Evolutionary conservation across 2,113 vertebrate genomes (phyloP).

Genomic region (Colinus virginianus): DNA sequence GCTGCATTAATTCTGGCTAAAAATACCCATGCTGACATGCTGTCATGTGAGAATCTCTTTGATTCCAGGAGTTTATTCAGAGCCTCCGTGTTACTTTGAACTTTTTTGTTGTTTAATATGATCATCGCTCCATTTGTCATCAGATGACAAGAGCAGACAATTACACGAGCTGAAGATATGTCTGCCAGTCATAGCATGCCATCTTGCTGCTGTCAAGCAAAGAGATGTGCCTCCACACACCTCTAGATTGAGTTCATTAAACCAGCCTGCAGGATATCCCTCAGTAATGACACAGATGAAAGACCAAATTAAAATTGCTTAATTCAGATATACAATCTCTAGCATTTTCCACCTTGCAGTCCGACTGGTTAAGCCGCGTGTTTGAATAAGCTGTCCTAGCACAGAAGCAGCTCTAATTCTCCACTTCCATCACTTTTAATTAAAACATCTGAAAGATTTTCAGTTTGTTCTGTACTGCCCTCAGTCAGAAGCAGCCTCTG

Average conservation of each 20-base stretch:
- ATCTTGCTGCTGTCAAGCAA: slow-evolving; percentile 65
- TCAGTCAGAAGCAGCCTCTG: slow-evolving; percentile 55
- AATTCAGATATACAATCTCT: slow-evolving; percentile 41
- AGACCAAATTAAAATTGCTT: slow-evolving; percentile 71
- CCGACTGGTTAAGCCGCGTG: slow-evolving; percentile 60
- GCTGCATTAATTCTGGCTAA: slow-evolving; percentile 69
- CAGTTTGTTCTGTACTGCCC: slow-evolving; percentile 72
- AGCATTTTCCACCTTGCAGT: slow-evolving; percentile 74
- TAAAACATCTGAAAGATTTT: slow-evolving; percentile 75
- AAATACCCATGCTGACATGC: slow-evolving; percentile 69
- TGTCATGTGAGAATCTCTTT: slow-evolving; percentile 70
- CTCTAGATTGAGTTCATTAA: slow-evolving; percentile 70
- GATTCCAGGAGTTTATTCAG: slow-evolving; percentile 71
- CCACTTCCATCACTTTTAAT: slow-evolving; percentile 77
- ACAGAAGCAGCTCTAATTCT: slow-evolving; percentile 64
- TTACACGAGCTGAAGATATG: slow-evolving; percentile 64
- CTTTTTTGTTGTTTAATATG: slow-evolving; percentile 73
- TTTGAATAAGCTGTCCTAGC: slow-evolving; percentile 62
- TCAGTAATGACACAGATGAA: slow-evolving; percentile 61
- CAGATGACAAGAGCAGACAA: slow-evolving; percentile 55
- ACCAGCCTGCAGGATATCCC: slow-evolving; percentile 60
- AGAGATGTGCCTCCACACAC: slow-evolving; percentile 62
- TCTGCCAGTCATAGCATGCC: slow-evolving; percentile 71
- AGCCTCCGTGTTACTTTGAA: slow-evolving; percentile 67
- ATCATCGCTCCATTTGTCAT: slow-evolving; percentile 65